phyloP scores from a whole-genome alignment of 1,140 invertebrate species.

The Campoletis sonorensis region DNA sequence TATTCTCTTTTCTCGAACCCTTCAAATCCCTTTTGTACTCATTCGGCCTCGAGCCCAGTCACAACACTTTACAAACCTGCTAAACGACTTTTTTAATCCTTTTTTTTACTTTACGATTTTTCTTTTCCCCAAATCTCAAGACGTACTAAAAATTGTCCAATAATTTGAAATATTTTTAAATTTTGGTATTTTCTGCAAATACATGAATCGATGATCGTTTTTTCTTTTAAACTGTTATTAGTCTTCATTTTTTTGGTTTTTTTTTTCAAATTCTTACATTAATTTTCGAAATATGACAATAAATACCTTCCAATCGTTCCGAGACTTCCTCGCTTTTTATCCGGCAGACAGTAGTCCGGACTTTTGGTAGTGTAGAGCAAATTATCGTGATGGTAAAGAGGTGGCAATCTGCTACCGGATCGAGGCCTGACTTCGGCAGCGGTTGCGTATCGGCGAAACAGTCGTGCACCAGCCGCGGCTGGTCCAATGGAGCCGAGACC shows the following conservation, averaged over 20 bases:
- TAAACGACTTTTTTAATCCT: background rate
- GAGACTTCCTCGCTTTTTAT: slow-evolving; percentile 79
- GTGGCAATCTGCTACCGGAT: slow-evolving; percentile 70
- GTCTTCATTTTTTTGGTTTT: background rate
- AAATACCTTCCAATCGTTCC: slow-evolving; percentile 81
- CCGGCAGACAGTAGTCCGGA: slow-evolving; percentile 82
- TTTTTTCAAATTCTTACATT: background rate
- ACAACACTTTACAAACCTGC: background rate
- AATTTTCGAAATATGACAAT: background rate
- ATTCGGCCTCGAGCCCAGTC: slow-evolving; percentile 18
- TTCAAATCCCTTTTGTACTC: slow-evolving; percentile 45
- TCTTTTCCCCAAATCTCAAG: no score
- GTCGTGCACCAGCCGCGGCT: slow-evolving; percentile 69
- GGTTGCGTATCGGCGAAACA: slow-evolving; percentile 72
- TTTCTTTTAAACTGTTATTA: background rate
- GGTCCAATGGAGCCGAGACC: slow-evolving; percentile 77
- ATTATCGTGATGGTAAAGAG: slow-evolving; percentile 76
- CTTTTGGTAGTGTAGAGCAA: slow-evolving; percentile 83
- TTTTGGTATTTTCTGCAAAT: no score
- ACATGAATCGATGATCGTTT: no score
- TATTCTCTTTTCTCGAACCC: background rate
- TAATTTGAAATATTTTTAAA: no score
- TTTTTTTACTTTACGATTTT: background rate
- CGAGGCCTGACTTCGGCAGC: slow-evolving; percentile 73
- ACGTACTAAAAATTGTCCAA: no score